phyloP scores from a whole-genome alignment of 2,113 vertebrate species.

The Anas platyrhynchos region DNA sequence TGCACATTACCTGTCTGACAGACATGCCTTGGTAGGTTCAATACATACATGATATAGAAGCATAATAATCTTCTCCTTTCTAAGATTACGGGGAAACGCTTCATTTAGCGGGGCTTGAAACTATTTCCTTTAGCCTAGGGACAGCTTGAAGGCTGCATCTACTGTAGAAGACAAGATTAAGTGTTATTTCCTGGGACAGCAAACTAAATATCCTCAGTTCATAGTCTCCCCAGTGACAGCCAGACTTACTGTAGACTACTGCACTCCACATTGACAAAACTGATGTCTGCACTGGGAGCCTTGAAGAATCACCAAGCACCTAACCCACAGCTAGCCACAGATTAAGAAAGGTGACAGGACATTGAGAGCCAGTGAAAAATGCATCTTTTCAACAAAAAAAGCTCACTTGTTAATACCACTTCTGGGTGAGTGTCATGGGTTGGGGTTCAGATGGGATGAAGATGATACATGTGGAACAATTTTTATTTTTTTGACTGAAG shows the following conservation, averaged over 20 bases:
- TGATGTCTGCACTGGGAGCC: neutral
- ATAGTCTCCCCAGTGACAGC: neutral
- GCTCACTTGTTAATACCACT: neutral
- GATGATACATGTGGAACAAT: neutral
- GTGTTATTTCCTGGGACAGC: neutral
- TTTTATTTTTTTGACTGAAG: neutral
- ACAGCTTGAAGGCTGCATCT: neutral
- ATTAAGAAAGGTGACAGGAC: neutral
- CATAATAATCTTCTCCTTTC: neutral
- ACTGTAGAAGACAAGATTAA: neutral
- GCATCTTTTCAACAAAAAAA: neutral
- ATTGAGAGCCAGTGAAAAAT: neutral
- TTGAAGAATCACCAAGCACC: neutral
- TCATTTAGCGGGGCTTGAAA: neutral
- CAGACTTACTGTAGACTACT: neutral
- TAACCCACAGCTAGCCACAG: neutral
- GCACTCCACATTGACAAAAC: neutral
- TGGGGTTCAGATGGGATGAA: neutral
- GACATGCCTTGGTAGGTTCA: neutral
- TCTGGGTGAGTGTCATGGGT: neutral
- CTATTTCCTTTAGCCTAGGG: neutral
- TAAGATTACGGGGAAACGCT: neutral
- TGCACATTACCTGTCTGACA: neutral
- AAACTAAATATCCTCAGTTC: neutral
- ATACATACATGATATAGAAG: neutral